A percentile compares a stretch with the other conserved stretches of the same genome.
Evolutionary conservation across 2,888 invertebrate species (phyloP).

Genomic region (Hypsopygia costalis): DNA sequence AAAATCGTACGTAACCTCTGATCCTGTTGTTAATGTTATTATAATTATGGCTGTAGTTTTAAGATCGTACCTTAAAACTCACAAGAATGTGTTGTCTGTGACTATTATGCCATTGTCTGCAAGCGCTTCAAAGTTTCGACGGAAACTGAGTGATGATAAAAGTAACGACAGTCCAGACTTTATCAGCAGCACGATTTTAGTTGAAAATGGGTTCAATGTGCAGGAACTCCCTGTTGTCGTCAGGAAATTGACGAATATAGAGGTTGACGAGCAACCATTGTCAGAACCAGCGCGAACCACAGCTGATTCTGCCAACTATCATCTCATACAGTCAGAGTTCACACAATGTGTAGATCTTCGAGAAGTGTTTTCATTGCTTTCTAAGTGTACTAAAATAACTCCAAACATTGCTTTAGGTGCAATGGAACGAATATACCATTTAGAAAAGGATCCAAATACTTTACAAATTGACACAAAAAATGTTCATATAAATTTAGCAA

Average conservation of each 20-base stretch:
- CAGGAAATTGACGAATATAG: constrained; percentile 66
- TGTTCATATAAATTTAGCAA: constrained; percentile 54
- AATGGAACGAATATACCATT: constrained; percentile 66
- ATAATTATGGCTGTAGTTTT: constrained; percentile 50
- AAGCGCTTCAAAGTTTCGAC: constrained; percentile 24
- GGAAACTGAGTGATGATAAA: constrained; percentile 53
- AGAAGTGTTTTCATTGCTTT: constrained; percentile 66
- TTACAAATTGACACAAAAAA: constrained; percentile 35
- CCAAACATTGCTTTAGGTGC: constrained; percentile 74
- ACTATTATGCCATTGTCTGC: constrained; percentile 30
- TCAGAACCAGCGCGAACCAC: constrained; percentile 27
- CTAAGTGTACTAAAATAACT: constrained; percentile 72
- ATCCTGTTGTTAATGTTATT: no score
- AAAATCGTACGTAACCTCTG: no score
- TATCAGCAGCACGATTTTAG: constrained; percentile 74
- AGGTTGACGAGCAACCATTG: constrained; percentile 38
- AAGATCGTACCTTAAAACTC: constrained; percentile 52
- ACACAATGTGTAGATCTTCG: constrained; percentile 60
- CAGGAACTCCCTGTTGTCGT: constrained; percentile 85
- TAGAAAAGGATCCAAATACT: constrained; percentile 52
- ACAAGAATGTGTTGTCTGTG: constrained; percentile 32
- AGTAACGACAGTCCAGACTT: constrained; percentile 47
- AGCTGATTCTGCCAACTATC: constrained; percentile 50
- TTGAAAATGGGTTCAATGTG: constrained; percentile 84
- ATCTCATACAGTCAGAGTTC: constrained; percentile 69